Evolutionary conservation across 2,113 vertebrate species (phyloP).

Genomic region (Lampris incognitus): DNA sequence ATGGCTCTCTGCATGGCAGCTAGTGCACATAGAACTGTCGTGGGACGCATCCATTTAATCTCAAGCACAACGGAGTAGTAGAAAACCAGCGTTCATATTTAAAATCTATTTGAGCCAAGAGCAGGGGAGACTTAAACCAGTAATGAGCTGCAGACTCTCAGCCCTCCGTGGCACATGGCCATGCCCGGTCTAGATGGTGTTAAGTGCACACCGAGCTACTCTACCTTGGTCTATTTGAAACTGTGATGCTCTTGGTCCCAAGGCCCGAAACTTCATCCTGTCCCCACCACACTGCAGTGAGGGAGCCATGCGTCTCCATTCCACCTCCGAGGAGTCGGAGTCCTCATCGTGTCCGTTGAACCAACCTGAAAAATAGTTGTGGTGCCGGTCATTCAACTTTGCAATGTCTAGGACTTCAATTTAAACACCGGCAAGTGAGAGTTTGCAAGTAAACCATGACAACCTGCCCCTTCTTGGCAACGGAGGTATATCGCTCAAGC

Average conservation of each 20-base stretch:
- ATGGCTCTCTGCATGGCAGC: too few species aligned
- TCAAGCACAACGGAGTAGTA: neutral
- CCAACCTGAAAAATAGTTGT: too few species aligned
- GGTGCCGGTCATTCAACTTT: neutral
- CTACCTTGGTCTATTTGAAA: slow-evolving; percentile 60
- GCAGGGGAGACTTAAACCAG: neutral
- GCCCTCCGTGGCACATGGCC: too few species aligned
- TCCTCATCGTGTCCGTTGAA: neutral
- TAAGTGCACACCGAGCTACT: too few species aligned
- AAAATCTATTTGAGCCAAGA: neutral
- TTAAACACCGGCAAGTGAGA: slow-evolving; percentile 3
- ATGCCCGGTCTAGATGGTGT: too few species aligned
- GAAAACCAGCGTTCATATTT: neutral
- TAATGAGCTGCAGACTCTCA: neutral
- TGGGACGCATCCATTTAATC: too few species aligned
- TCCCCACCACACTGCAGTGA: slow-evolving; percentile 51
- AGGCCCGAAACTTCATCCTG: slow-evolving; percentile 59
- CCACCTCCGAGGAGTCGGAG: neutral
- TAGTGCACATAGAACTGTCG: too few species aligned
- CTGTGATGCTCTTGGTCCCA: slow-evolving; percentile 25
- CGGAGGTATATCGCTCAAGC: too few species aligned
- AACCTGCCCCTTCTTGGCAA: too few species aligned
- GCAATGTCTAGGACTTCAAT: neutral
- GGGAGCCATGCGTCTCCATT: slow-evolving; percentile 33
- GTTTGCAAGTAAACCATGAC: too few species aligned